Evolutionary conservation across 2,797 vertebrate species (phyloP), one percentile per base, ranked within the genome.

Genomic region (Sebastes taczanowskii): DNA sequence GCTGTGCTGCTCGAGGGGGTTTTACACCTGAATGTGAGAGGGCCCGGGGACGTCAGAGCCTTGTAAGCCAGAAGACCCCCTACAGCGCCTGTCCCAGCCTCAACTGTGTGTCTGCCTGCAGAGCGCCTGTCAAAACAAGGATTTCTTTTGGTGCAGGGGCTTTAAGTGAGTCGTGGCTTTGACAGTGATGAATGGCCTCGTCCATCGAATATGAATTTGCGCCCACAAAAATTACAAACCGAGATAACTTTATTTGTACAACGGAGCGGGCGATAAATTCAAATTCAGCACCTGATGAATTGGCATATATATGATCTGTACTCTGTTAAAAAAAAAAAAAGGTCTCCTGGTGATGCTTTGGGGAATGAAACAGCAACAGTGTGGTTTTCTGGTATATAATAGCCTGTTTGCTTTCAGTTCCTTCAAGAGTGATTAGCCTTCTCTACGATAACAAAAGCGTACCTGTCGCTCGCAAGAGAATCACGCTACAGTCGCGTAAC

Each of bases 111-210:
- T 95, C 94, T 80, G 85, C 95, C 96, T 95, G 92, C 94, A 93
- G 95, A 94, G 90, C 7, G 88, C 95, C 96, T 97, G 97, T 97
- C 97, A 98, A 97, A 98, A 97, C 95, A 97, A 53, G 93, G 91
- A 95, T 96, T 96, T 95, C 95, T 94, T 96, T 92, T 89, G 90
- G 95, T 94, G 88, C 70, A 77, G 81, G 89, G 87, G 88, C 90
- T 91, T 89, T 69, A 84, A 90, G 82, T 74, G 78, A 95, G 94
- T 77, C 93, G 87, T 94, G 94, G 95, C 95, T 95, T 85, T 96
- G 94, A 95, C 95, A 95, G 95, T 98, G 97, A 98, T 97, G 96
- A 97, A 99, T 97, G 96, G 95, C 96, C 95, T 96, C 71, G 95
- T 96, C 95, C 96, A 95, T 92, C 78, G 92, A 96, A 91, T 95